Evolutionary conservation across 2,113 vertebrate species (phyloP), one percentile per base, ranked within the genome.

Genomic region (Strigops habroptila): DNA sequence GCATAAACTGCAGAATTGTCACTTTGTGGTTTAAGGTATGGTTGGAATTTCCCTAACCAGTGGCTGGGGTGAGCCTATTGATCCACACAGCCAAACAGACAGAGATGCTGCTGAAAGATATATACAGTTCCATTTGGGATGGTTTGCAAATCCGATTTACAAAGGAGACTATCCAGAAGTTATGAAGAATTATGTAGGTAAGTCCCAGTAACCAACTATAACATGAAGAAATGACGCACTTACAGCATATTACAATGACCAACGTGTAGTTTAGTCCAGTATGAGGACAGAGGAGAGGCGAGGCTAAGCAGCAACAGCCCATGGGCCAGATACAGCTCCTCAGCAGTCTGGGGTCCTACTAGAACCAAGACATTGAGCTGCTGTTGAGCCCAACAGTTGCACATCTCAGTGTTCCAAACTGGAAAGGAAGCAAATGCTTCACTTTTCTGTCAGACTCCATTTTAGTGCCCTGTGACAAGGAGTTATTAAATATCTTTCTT

Each of bases 151-250:
- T 48, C 99, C 99, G 3, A 97, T 99, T 86, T 99, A 98, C 81
- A 98, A 98, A n/a, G 99, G 99, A 69, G 99, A 99, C 97, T 99
- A 99, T 79, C 99, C 99, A 51, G 98, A 99, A 96, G 98, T 98
- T 44, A 99, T 99, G 99, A 99, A 99, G 97, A 98, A 99, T 90
- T 98, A 97, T 6, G 97, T 99, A 55, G 99, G 99, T 98, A 95
- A 98, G 97, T 86, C 31, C 35, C 46, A 69, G 24, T 2, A 69
- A 43, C 31, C 3, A 0, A 14, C 12, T 12, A 1, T 4, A 25
- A 31, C 13, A 3, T 8, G 15, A 79, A 51, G 6, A n/a, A 51
- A 63, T 18, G 4, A 44, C 31, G 28, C n/a, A 19, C 12, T 76
- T 12, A 2, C 7, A 77, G 37, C 53, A 22, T 7, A 15, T 22